A percentile compares a stretch with the other conserved stretches of the same genome.
phyloP scores from a whole-genome alignment of 2,113 vertebrate genomes.

The Pao palembangensis region DNA sequence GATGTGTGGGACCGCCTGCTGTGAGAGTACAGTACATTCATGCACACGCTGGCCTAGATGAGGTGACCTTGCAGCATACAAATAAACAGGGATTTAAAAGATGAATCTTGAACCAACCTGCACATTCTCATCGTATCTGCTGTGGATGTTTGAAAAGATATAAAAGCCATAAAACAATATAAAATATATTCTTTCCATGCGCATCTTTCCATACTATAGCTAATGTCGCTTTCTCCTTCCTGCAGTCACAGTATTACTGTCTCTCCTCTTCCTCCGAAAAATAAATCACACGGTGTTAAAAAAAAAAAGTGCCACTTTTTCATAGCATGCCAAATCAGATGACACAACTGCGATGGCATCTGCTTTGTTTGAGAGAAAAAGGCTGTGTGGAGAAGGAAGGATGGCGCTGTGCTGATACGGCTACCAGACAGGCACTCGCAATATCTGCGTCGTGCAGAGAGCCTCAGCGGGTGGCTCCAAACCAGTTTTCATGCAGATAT shows the following conservation, averaged over 20 bases:
- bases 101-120: neutral
- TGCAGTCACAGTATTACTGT: neutral
- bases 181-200: too few relatives aligned
- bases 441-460: conserved; percentile 31
- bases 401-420: conserved; percentile 11
- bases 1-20: conserved; percentile 37
- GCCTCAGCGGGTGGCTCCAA: conserved; percentile 5
- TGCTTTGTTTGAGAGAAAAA: conserved; percentile 32
- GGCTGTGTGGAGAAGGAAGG: neutral
- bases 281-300: conserved; percentile 10
- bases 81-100: conserved; percentile 10
- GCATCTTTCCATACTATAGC: too few relatives aligned
- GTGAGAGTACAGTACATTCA: conserved; percentile 6
- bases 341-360: conserved; percentile 22
- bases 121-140: too few relatives aligned
- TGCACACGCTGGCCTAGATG: conserved; percentile 26
- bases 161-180: too few relatives aligned
- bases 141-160: too few relatives aligned
- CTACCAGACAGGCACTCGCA: conserved; percentile 20
- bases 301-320: conserved; percentile 36
- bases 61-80: conserved; percentile 43
- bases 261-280: conserved; percentile 25
- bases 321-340: conserved; percentile 18
- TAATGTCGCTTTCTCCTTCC: too few relatives aligned
- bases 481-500: conserved; percentile 45